Evolutionary conservation across 2,888 invertebrate species (phyloP), one percentile per base, ranked within the genome.

Genomic region (Notodonta dromedarius): DNA sequence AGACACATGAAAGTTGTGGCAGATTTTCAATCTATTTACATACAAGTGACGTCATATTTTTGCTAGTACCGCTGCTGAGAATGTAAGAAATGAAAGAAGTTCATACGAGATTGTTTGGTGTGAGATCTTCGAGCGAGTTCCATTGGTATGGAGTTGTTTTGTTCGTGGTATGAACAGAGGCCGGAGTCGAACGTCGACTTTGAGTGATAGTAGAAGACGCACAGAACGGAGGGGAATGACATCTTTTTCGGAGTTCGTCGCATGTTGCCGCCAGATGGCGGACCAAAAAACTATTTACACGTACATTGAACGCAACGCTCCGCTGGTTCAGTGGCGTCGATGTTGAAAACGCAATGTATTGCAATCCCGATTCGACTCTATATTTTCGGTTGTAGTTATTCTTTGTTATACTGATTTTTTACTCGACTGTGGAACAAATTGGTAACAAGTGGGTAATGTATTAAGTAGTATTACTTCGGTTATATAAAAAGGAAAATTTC

Each of bases 151-250:
- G 66, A 39, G 67, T 68, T 79, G 78, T 83, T 80, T 75, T 76
- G 76, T 76, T 74, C 66, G 69, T 72, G 64, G 68, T 61, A 67
- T 71, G 70, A 71, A 74, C 70, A 73, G 73, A 73, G 72, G 73
- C 76, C 78, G 73, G 70, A 48, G 68, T 68, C 71, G 71, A 77
- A 76, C 76, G 74, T 74, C 75, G 77, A 78, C 79, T 78, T 74
- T 80, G 81, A 83, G 80, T 78, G 80, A 82, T 82, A 80, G 78
- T 72, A 71, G 70, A 65, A 73, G 70, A 73, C 79, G 70, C 67
- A 73, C 67, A 70, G 75, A 78, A 74, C 76, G 74, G 80, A 82
- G 83, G 83, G 82, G 83, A 83, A 83, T 82, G 83, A 83, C 83
- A 82, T 82, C 78, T 83, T 82, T 82, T 82, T 78, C 76, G 80